These are phyloP conservation scores for Phania funesta DNA, from an alignment of 2,888 invertebrate genomes.

Conservation along the genomic window DNA sequence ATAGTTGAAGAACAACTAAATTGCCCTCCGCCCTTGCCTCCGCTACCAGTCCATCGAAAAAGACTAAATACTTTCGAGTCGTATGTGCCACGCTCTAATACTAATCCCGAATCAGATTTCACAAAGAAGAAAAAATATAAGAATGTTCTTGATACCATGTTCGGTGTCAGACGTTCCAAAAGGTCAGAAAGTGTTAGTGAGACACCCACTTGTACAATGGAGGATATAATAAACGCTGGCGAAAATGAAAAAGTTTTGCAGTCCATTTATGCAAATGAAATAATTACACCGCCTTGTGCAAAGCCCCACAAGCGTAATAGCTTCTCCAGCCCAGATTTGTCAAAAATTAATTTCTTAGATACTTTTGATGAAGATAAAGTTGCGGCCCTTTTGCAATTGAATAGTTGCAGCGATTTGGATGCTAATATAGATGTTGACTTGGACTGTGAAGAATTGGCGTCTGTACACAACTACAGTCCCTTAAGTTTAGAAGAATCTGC, in stretches of 20 bases:
- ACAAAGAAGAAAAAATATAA: constrained; percentile 78
- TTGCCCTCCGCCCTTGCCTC: constrained; percentile 72
- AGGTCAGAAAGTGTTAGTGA: constrained; percentile 75
- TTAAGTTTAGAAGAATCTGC: constrained; percentile 69
- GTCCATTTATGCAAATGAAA: constrained; percentile 63
- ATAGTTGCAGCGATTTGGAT: constrained; percentile 71
- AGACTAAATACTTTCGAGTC: constrained; percentile 78
- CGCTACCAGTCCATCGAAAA: constrained; percentile 77
- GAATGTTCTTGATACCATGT: constrained; percentile 76
- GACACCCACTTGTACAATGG: constrained; percentile 69
- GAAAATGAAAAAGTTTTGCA: constrained; percentile 23
- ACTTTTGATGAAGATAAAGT: constrained; percentile 73
- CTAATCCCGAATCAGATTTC: constrained; percentile 79
- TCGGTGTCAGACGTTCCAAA: constrained; percentile 74
- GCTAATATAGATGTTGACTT: constrained; percentile 65
- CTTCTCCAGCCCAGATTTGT: constrained; percentile 80
- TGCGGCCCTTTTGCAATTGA: constrained; percentile 65
- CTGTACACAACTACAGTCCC: constrained; percentile 70
- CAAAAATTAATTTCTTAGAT: constrained; percentile 76
- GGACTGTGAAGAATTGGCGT: constrained; percentile 69
- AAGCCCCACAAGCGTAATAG: constrained; percentile 77
- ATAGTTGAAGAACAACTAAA: constrained; percentile 71
- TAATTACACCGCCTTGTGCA: constrained; percentile 26
- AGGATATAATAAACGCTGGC: constrained; percentile 68
- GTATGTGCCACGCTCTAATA: constrained; percentile 77